Percentiles rank a stretch among this genome's conserved stretches.
phyloP scores from a whole-genome alignment of 2,113 vertebrate genomes.

The Alectura lathami region DNA sequence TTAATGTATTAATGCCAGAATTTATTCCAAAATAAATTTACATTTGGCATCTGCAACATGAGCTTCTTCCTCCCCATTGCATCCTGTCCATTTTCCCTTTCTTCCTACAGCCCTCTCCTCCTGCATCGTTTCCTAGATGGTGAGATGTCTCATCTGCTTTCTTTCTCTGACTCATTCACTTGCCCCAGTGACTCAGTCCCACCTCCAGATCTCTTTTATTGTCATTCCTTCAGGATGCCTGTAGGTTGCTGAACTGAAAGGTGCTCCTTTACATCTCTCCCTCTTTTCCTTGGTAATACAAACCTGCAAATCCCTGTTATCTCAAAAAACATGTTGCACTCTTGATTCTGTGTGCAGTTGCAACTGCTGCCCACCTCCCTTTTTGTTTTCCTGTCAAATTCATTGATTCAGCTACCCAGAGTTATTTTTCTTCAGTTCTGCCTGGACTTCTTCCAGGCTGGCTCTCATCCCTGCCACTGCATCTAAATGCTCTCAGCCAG shows the following conservation, averaged over 20 bases:
- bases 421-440: not conserved
- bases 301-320: not conserved
- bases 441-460: not conserved
- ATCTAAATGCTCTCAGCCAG: not conserved
- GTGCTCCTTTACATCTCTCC: not conserved
- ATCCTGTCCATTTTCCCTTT: not conserved
- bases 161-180: not conserved
- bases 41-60: not conserved
- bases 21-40: not conserved
- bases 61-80: not conserved
- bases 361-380: not conserved
- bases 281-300: not conserved
- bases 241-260: not conserved
- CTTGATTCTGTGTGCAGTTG: not conserved
- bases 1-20: not conserved
- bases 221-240: not conserved
- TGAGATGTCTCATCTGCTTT: not conserved
- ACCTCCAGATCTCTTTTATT: not conserved
- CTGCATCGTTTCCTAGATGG: not conserved
- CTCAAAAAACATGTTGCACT: not conserved
- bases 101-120: not conserved
- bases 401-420: not conserved
- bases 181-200: accelerated
- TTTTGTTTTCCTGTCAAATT: not conserved
- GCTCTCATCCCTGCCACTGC: not conserved